Conservation (phyloP, 2,888 invertebrate genomes). For the Cremastinae sp. region DNA sequence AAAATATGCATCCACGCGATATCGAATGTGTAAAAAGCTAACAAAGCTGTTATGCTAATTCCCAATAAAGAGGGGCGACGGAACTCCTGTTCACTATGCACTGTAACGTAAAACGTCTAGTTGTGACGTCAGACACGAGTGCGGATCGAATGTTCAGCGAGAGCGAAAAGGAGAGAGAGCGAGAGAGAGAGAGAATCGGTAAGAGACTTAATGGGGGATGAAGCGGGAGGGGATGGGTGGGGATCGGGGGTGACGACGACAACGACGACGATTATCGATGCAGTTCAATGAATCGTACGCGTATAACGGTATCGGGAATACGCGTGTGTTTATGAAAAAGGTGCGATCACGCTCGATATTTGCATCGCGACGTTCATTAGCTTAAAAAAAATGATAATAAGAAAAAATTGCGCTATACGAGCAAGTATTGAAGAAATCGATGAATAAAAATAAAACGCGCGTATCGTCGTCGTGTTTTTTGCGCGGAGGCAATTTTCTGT, state of each 20-base stretch:
- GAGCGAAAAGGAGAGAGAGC: background rate
- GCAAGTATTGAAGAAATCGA: constrained; percentile 7
- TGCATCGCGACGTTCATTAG: constrained; percentile 46
- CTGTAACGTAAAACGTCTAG: constrained; percentile 45
- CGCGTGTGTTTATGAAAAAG: constrained; percentile 27
- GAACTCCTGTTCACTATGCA: constrained; percentile 18
- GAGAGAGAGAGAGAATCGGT: background rate
- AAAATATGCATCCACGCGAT: constrained; percentile 46
- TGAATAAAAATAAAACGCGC: constrained; percentile 23
- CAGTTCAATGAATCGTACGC: constrained; percentile 62
- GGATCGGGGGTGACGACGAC: no score
- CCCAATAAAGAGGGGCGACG: constrained; percentile 22
- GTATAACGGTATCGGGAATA: constrained; percentile 54
- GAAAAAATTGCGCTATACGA: background rate
- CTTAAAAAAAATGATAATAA: constrained; percentile 11
- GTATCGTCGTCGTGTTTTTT: constrained; percentile 19
- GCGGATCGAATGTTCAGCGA: constrained; percentile 51
- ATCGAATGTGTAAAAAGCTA: background rate
- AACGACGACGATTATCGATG: constrained; percentile 52
- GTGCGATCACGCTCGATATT: constrained; percentile 50
- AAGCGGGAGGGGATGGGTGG: no score
- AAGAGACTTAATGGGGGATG: no score
- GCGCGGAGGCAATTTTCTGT: constrained; percentile 43
- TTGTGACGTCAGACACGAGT: constrained; percentile 44
- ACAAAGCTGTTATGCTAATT: constrained; percentile 55